Percentiles rank a stretch among this genome's conserved stretches.
phyloP scores from a whole-genome alignment of 2,797 vertebrate species.

The Gadopsis marmoratus region DNA sequence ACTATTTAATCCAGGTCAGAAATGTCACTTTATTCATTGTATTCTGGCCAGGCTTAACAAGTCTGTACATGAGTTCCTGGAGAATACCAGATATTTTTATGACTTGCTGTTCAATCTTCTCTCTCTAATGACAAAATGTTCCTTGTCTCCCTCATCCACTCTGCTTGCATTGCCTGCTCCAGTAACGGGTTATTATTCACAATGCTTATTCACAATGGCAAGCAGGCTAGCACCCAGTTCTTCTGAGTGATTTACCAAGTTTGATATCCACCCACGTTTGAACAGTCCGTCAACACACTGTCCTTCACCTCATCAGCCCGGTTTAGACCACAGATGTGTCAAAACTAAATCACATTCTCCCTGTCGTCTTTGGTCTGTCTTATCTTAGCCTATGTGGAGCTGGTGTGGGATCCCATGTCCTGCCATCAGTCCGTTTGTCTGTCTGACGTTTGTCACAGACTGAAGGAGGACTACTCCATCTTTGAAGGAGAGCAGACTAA shows the following conservation, averaged over 20 bases:
- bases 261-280: neutral
- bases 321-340: neutral
- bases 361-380: slow-evolving; percentile 2
- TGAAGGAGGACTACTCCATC: slow-evolving; percentile 86
- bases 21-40: neutral
- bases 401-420: slow-evolving; percentile 94
- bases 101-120: neutral
- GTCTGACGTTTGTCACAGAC: slow-evolving; percentile 83
- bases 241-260: neutral
- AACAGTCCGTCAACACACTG: neutral
- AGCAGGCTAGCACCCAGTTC: slow-evolving; percentile 3
- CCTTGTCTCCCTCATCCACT: neutral
- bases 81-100: neutral
- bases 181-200: neutral
- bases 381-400: slow-evolving; percentile 86
- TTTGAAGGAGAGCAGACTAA: slow-evolving; percentile 85
- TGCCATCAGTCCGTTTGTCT: slow-evolving; percentile 87
- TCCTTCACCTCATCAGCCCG: neutral
- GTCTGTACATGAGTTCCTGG: neutral
- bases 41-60: neutral
- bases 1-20: neutral
- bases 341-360: slow-evolving; percentile 3
- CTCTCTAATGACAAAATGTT: neutral
- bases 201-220: neutral
- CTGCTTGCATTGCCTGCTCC: neutral